A percentile compares a stretch with the other conserved stretches of the same genome.
phyloP scores from a whole-genome alignment of 2,888 invertebrate species.

The Clusia tigrina region DNA sequence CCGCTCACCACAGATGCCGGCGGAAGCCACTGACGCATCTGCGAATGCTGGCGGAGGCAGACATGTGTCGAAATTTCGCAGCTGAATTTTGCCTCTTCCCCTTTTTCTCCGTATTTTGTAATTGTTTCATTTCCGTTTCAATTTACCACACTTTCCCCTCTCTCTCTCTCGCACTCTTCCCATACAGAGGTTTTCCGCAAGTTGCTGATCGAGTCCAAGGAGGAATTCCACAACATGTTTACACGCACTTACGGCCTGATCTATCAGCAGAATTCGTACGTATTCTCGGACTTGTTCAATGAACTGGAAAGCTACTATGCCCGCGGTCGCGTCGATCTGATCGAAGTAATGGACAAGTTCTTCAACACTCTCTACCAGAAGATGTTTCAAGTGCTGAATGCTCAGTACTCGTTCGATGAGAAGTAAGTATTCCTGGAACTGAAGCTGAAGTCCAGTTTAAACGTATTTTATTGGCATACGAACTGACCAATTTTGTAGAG shows the following conservation, averaged over 20 bases:
- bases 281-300: slow-evolving; percentile 90
- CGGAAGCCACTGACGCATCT: not conserved
- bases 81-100: not conserved
- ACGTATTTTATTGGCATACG: too few relatives aligned
- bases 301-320: slow-evolving; percentile 90
- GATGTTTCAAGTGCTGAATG: slow-evolving; percentile 94
- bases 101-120: not conserved
- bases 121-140: not conserved
- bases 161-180: too few relatives aligned
- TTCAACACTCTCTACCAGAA: slow-evolving; percentile 92
- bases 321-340: slow-evolving; percentile 83
- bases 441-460: too few relatives aligned
- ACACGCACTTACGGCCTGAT: slow-evolving; percentile 93
- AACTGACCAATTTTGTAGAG: too few relatives aligned
- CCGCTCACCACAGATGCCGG: not conserved
- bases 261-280: slow-evolving; percentile 91
- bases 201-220: slow-evolving; percentile 81
- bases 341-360: slow-evolving; percentile 89
- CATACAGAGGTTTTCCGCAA: slow-evolving; percentile 88
- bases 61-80: not conserved
- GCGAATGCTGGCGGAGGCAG: not conserved
- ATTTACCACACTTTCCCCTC: not conserved
- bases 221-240: slow-evolving; percentile 95
- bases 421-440: slow-evolving; percentile 77
- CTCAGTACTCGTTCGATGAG: slow-evolving; percentile 89